phyloP scores from a whole-genome alignment of 2,888 invertebrate species.

The Pantelozetes paolii region DNA sequence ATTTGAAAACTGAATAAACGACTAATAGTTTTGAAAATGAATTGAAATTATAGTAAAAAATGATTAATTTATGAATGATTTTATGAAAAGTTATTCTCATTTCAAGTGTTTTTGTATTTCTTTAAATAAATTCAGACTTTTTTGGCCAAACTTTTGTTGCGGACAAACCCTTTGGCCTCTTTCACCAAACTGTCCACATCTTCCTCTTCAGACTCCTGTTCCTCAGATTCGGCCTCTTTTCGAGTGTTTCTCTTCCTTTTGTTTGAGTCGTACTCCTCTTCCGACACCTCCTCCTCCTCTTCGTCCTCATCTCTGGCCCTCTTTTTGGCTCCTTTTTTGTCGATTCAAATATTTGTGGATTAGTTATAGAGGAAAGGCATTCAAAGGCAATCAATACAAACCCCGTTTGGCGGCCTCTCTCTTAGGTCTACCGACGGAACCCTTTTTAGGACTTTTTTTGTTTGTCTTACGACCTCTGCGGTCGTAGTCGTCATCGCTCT shows the following conservation, averaged over 20 bases:
- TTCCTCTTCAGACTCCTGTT: constrained; percentile 47
- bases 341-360: too few species aligned
- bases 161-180: constrained; percentile 43
- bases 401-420: constrained; percentile 41
- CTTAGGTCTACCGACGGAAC: constrained; percentile 38
- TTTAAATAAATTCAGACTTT: constrained; percentile 14
- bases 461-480: constrained; percentile 4
- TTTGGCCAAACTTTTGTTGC: constrained; percentile 33
- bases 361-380: too few species aligned
- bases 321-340: constrained; percentile 33
- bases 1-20: too few species aligned
- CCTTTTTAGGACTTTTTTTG: constrained; percentile 32
- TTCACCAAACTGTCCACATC: constrained; percentile 45
- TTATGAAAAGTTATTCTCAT: background rate
- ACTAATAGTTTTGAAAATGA: constrained; percentile 11
- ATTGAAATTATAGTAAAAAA: constrained; percentile 23
- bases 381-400: constrained; percentile 16
- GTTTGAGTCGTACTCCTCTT: constrained; percentile 40
- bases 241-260: constrained; percentile 36
- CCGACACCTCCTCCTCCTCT: constrained; percentile 39
- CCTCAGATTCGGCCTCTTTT: constrained; percentile 42
- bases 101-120: background rate
- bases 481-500: constrained; percentile 28
- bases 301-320: constrained; percentile 36
- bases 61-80: constrained; percentile 1